Evolutionary conservation across 1,140 invertebrate species (phyloP).

Genomic region (Periplaneta americana): DNA sequence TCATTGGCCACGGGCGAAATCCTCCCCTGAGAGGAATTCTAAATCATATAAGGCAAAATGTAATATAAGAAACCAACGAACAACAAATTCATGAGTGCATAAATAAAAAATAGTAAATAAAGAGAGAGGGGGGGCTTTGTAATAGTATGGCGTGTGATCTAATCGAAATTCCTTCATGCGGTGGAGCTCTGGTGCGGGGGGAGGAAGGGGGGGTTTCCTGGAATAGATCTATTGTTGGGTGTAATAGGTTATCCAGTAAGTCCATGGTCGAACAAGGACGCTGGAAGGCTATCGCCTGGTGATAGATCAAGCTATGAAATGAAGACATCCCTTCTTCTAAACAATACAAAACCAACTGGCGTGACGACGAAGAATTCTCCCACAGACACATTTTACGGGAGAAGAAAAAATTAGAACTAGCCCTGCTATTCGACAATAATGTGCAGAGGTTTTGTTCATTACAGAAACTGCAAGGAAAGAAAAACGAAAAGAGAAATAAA

Average conservation of each 20-base stretch:
- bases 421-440: too few relatives aligned
- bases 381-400: too few relatives aligned
- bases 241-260: not conserved
- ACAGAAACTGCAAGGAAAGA: too few relatives aligned
- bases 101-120: not conserved
- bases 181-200: too few relatives aligned
- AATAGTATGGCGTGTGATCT: not conserved
- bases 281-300: not conserved
- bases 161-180: not conserved
- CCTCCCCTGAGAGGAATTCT: not conserved
- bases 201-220: not conserved
- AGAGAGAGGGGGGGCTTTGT: not conserved
- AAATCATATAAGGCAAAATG: not conserved
- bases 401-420: too few relatives aligned
- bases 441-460: too few relatives aligned
- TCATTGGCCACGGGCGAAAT: not conserved
- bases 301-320: not conserved
- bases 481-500: too few relatives aligned
- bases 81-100: not conserved
- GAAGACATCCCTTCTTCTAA: not conserved
- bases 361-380: too few relatives aligned
- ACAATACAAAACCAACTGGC: too few relatives aligned
- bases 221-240: not conserved
- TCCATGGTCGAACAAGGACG: not conserved
- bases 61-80: not conserved